Base-by-base conservation (phyloP, 2,797 vertebrate species). In the Eulemur coronatus region DNA sequence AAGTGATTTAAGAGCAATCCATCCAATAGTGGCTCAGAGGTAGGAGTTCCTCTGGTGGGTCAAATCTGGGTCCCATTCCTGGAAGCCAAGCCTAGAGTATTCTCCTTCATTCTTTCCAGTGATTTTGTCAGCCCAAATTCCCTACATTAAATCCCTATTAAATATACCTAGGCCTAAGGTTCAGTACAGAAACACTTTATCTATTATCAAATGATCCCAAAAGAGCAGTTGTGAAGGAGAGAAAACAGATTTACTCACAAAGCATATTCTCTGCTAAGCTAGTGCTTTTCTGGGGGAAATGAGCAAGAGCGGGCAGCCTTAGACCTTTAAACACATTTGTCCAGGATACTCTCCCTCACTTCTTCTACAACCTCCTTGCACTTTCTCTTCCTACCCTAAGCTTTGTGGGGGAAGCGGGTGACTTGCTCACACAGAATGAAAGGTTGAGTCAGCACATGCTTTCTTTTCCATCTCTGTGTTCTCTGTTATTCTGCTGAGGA, bases 241-340 rank as follows among this genome's bases (percentile, higher is more conserved):
- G 28, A 80, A 11, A 86, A 81, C 8, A 88, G 50, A 93, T 41
- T 76, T 55, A 81, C 81, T 90, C 67, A 86, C 50, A 95, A 85
- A 81, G 48, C 17, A 38, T 35, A 82, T 69, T 59, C 59, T 86
- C 90, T 94, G 30, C 17, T 79, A 93, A 76, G 22, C 22, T 46
- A 94, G 65, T n/a, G 14, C 15, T 90, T 81, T 95, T 78, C 65
- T 88, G 26, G 17, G 50, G 55, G 41, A 28, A 72, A 90, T 4
- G 46, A 14, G 8, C 18, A 92, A 86, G 50, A 59, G 81, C 13
- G 1, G 26, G 13, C 26, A 48, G 46, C 2, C 33, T 95, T 33
- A 72, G 38, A 89, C 80, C 50, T 93, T 95, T 89, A 91, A 92
- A 95, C 79, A 70, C 46, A 35, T 59, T 84, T 92, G 61, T 81